Base-by-base conservation (phyloP, 2,797 vertebrate genomes). In the Macroramphosus scolopax region DNA sequence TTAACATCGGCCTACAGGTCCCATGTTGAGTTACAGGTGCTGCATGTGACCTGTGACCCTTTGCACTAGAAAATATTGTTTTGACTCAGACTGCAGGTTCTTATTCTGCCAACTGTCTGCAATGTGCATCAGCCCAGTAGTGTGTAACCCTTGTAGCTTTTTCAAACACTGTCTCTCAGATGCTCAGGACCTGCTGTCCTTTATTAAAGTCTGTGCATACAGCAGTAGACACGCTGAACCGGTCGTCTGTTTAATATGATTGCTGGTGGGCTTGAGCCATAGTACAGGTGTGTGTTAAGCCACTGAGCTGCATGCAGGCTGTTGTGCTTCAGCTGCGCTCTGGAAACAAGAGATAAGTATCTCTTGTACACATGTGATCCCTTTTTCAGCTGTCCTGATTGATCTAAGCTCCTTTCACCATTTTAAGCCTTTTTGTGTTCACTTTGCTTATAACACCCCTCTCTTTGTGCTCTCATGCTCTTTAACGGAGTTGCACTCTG, bases 361-460 rank as follows among this genome's bases (percentile, higher is more conserved):
- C 80, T 84, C 72, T 66, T 35, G 80, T 79, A 79, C 80, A 86
- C 83, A 82, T 80, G 75, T 80, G 72, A 85, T 86, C 81, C 81
- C 73, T 53, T 84, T 85, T 86, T 84, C 84, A 85, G 81, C 82
- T 82, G 79, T 84, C 76, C 85, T 84, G 79, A 85, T 87, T 87
- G 84, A 83, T 86, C 87, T 88, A 88, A 87, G 85, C 83, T 86
- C 70, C 81, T 85, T 87, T 87, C 74, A 68, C 75, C 53, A 79
- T 82, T 88, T 89, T 86, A 80, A 83, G 82, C 87, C 82, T 83
- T 83, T 85, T 85, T 81, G 73, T 82, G 68, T 86, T 86, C 80
- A 76, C 86, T 86, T 88, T 81, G 67, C 78, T 75, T 61, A 72
- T 75, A 78, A 77, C 74, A 77, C 73, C 54, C 22, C 42, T 78